Conservation (phyloP, 2,797 vertebrate genomes). For the Vireo griseus region DNA sequence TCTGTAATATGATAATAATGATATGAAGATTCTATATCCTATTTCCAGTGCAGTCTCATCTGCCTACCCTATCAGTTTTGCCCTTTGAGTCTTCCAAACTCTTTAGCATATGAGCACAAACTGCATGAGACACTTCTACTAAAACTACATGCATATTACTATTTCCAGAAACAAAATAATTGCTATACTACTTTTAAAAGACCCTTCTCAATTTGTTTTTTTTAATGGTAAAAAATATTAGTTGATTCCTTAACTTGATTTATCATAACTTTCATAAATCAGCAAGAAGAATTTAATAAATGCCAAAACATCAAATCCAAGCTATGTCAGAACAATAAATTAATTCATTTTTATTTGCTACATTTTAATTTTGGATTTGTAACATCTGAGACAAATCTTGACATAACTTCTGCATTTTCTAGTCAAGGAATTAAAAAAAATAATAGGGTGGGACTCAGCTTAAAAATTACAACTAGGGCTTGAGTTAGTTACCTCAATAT, state of each 20-base stretch:
- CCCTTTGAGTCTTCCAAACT: background rate
- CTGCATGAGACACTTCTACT: background rate
- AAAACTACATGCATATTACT: background rate
- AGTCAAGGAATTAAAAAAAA: background rate
- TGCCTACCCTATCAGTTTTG: background rate
- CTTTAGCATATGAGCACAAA: background rate
- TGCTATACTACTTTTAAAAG: background rate
- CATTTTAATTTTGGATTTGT: background rate
- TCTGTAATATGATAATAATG: background rate
- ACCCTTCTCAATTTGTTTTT: background rate
- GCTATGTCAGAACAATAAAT: background rate
- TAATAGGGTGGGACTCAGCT: background rate
- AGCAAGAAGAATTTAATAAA: background rate
- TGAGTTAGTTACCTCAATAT: background rate
- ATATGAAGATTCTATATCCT: background rate
- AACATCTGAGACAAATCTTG: background rate
- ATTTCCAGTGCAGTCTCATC: background rate
- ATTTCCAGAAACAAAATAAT: background rate
- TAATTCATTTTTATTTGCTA: background rate
- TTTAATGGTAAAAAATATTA: background rate
- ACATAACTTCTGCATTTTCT: background rate
- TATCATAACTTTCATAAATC: background rate
- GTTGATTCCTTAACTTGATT: background rate
- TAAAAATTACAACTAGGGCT: background rate
- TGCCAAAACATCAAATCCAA: background rate